Base-by-base conservation (phyloP, 1,140 invertebrate genomes). In the Drosophila nikananu region DNA sequence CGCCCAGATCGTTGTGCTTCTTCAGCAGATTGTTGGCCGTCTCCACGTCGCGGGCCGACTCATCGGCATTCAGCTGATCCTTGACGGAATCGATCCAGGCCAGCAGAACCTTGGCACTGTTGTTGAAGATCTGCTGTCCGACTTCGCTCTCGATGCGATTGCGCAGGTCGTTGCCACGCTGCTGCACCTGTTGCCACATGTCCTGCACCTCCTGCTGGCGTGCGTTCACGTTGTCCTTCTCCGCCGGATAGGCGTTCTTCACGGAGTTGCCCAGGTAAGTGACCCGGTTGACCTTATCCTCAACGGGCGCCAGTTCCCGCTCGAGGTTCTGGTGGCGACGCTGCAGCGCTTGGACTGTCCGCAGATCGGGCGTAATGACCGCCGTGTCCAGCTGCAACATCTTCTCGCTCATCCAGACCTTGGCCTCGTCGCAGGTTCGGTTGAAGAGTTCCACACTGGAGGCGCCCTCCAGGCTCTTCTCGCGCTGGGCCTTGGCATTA, bases 371-470 rank as follows among this genome's bases (percentile, higher is more conserved):
- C 0, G 96, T 97, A 2, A 97, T 94, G 51, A 96, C 96, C 17
- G 96, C 96, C 0, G 95, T 96, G 66, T 98, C 97, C 77, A 97
- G 84, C 83, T 98, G 97, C 19, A 95, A 96, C 93, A 98, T 97
- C 93, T 99, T 99, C 93, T 99, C 98, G 21, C 95, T 93, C 97
- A 99, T 99, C 98, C 98, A 99, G 86, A 98, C 97, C 77, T 96
- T 95, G 0, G 97, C 97, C 92, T 99, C 98, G 82, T 98, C 97
- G 93, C 98, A 99, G 0, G 97, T 98, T 65, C 98, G 96, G 83
- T 98, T 96, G 94, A 99, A 99, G 8, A 99, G 93, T 93, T 99
- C 98, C 74, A 99, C 98, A 92, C 98, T 97, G 3, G 97, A 97
- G 1, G 97, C 97, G 8, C 98, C 98, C 93, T 99, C 97, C 3